Evolutionary conservation across 2,888 invertebrate genomes (phyloP).

Genomic region (Tyria jacobaeae): DNA sequence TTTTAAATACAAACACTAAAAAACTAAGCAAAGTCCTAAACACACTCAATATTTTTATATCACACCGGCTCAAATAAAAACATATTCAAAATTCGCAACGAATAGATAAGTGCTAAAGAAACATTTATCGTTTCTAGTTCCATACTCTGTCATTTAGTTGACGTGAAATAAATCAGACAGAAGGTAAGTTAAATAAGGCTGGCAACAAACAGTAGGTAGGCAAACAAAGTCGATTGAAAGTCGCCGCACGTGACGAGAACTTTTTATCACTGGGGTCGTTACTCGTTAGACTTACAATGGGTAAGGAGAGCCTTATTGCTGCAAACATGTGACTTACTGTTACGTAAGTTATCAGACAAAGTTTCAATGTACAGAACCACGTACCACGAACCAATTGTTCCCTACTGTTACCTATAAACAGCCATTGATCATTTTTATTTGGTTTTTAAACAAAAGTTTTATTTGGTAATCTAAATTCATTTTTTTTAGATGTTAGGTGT

Average conservation of each 20-base stretch:
- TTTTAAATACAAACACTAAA: not conserved
- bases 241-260: conserved; percentile 67
- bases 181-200: conserved; percentile 52
- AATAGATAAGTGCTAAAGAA: conserved; percentile 23
- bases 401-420: too few species aligned
- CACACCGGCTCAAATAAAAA: not conserved
- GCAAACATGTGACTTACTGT: conserved; percentile 19
- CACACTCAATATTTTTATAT: not conserved
- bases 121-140: conserved; percentile 18
- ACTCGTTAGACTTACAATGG: conserved; percentile 37
- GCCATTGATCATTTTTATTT: too few species aligned
- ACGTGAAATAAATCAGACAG: conserved; percentile 55
- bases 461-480: too few species aligned
- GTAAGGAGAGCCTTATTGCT: conserved; percentile 12
- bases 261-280: conserved; percentile 49
- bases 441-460: too few species aligned
- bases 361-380: not conserved
- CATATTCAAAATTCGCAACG: conserved; percentile 5
- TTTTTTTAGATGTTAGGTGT: too few species aligned
- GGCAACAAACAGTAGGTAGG: conserved; percentile 57
- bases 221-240: conserved; percentile 60
- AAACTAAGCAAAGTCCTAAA: not conserved
- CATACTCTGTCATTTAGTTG: conserved; percentile 12
- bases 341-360: not conserved
- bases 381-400: not conserved